Evolutionary conservation across 1,140 invertebrate genomes (phyloP), one percentile per base, ranked within the genome.

Genomic region (Drosophila grimshawi): DNA sequence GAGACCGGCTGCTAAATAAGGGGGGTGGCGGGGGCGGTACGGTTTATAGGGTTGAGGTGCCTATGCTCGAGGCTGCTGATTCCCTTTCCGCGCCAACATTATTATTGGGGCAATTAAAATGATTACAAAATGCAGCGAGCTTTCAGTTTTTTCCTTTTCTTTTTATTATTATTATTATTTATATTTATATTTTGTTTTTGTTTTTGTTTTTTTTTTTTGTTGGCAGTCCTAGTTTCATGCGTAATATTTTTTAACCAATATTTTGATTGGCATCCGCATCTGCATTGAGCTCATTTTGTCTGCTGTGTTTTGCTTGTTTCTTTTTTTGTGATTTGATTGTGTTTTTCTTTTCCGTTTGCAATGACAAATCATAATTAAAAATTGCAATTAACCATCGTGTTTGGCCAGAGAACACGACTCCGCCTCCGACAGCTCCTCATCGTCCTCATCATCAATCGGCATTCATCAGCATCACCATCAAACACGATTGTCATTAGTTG

Each of bases 351-450:
- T 37, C 41, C 48, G 49, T 69, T 63, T 51, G 66, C 73, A 74
- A 73, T 85, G 81, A 85, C 81, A 85, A 85, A 85, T 85, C 81
- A 85, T 85, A 85, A 85, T 85, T 85, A 85, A 85, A 85, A 85
- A 85, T 85, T 85, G 77, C 81, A 85, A 85, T 85, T 85, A 85
- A 77, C 81, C 82, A 72, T 55, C 67, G 72, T 85, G 77, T 80
- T 85, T 68, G 48, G 71, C 52, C 51, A 33, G 56, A 41, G 32
- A 51, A 66, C 55, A 27, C 35, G 51, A 8, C 52, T 45, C 46
- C 32, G 19, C 41, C 49, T 27, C 48, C 19, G 45, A 10, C 55
- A 32, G 46, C 45, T 43, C 39, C n/a, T 1, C n/a, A 5, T 33
- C 35, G 5, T 3, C 27, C 6, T 45, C 48, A 19, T 52, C 43